These are phyloP conservation scores for Homalodisca vitripennis DNA, from an alignment of 1,140 invertebrate species.

Conservation along the genomic window DNA sequence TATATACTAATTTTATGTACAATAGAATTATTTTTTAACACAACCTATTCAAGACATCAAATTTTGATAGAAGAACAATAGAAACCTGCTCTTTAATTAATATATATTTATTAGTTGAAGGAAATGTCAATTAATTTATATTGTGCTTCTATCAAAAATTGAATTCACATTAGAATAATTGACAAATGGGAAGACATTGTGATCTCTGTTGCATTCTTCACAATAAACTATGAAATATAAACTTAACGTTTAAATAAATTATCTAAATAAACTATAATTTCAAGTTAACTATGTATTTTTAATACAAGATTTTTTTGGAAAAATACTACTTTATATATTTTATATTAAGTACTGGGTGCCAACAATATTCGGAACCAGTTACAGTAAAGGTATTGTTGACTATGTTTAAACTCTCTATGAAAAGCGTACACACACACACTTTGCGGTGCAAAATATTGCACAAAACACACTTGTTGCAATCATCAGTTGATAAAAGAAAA, in stretches of 20 bases:
- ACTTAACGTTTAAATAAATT: constrained; percentile 22
- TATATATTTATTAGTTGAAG: no score
- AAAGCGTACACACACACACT: constrained; percentile 6
- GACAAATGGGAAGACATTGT: constrained; percentile 26
- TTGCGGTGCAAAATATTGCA: constrained; percentile 12
- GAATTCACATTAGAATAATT: neutral
- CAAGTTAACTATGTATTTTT: neutral
- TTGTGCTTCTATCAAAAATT: neutral
- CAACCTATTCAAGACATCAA: constrained; percentile 6
- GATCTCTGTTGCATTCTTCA: constrained; percentile 18
- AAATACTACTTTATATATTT: constrained; percentile 7
- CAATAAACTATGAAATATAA: neutral
- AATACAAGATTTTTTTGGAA: constrained; percentile 5
- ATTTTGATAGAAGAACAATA: constrained; percentile 1
- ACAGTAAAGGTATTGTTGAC: constrained; percentile 9
- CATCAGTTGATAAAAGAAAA: constrained; percentile 2
- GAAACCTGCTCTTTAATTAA: neutral
- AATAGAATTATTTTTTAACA: constrained; percentile 9
- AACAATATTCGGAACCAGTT: no score
- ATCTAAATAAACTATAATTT: constrained; percentile 11
- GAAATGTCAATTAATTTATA: neutral
- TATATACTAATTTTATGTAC: constrained; percentile 15
- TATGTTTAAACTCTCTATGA: constrained; percentile 12
- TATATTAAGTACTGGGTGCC: constrained; percentile 7
- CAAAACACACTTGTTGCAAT: neutral